Conservation (phyloP, 2,797 vertebrate genomes). For the Schizopygopsis pylzovi region DNA sequence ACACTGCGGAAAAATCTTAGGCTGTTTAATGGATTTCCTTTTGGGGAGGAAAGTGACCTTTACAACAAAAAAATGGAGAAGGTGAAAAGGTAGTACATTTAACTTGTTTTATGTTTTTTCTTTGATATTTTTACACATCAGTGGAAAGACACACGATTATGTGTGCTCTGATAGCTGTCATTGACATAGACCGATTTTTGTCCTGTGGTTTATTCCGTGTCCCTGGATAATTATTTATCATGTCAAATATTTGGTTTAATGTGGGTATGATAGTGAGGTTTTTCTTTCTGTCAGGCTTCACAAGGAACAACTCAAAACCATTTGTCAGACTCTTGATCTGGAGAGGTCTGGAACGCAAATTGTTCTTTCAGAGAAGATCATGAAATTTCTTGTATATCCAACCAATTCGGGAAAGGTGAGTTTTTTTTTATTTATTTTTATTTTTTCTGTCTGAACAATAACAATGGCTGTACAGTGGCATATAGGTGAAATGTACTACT, state of each 20-base stretch:
- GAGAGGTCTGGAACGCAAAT: constrained; percentile 91
- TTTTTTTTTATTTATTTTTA: not conserved
- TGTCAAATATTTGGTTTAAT: constrained; percentile 4
- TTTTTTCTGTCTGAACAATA: not conserved
- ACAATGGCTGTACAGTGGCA: not conserved
- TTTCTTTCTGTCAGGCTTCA: constrained; percentile 29
- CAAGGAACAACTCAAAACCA: constrained; percentile 85
- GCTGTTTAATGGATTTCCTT: constrained; percentile 92
- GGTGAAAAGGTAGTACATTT: constrained; percentile 81
- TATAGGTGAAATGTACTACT: not conserved
- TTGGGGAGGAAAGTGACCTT: constrained; percentile 86
- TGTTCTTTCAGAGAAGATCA: constrained; percentile 88
- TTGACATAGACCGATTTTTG: not conserved
- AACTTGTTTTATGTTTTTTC: not conserved
- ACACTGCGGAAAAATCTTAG: constrained; percentile 89
- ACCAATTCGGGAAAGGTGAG: constrained; percentile 93
- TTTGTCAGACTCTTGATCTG: constrained; percentile 92
- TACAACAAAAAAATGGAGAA: constrained; percentile 91
- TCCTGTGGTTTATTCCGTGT: not conserved
- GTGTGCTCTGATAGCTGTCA: too few species aligned
- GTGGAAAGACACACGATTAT: too few species aligned
- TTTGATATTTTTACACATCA: not conserved
- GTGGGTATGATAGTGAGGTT: not conserved
- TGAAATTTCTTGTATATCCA: constrained; percentile 88
- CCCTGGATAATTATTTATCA: not conserved